These are phyloP conservation scores for Diogma glabrata DNA, from an alignment of 2,888 invertebrate species.

Conservation along the genomic window DNA sequence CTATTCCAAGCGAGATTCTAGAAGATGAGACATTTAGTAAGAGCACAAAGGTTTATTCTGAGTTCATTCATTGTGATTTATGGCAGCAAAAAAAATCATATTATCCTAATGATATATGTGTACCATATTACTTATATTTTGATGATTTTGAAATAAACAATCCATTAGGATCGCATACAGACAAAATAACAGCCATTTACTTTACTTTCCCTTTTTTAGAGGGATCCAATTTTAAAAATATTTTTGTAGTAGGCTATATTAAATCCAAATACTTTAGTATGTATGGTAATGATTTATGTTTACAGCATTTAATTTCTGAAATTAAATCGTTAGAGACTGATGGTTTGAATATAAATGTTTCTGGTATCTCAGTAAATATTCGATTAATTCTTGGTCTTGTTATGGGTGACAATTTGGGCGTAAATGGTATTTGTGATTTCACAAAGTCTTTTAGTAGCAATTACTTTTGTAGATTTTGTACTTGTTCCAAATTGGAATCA, in stretches of 20 bases:
- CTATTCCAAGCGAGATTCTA: not conserved
- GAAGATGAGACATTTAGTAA: not conserved
- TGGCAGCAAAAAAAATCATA: not conserved
- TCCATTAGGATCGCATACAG: slow-evolving; percentile 21
- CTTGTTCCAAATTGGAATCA: too few relatives aligned
- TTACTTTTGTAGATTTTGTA: too few relatives aligned
- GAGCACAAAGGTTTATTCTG: not conserved
- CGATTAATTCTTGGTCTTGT: not conserved
- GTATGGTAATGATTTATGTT: not conserved
- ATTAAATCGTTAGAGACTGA: not conserved
- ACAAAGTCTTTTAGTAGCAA: not conserved
- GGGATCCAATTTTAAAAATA: not conserved
- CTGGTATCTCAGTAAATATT: not conserved
- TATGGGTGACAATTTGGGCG: not conserved
- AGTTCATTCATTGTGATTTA: not conserved
- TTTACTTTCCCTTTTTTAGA: slow-evolving; percentile 1
- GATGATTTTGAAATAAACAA: slow-evolving; percentile 24
- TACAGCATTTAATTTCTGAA: not conserved
- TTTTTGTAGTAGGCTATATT: not conserved
- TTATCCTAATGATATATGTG: slow-evolving; percentile 12
- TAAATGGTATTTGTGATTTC: too few relatives aligned
- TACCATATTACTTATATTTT: slow-evolving; percentile 20
- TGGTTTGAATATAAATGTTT: not conserved
- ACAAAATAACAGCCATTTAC: slow-evolving; percentile 18
- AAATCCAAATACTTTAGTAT: not conserved